Conservation (phyloP, 1,140 invertebrate genomes). For the Drosophila teissieri region DNA sequence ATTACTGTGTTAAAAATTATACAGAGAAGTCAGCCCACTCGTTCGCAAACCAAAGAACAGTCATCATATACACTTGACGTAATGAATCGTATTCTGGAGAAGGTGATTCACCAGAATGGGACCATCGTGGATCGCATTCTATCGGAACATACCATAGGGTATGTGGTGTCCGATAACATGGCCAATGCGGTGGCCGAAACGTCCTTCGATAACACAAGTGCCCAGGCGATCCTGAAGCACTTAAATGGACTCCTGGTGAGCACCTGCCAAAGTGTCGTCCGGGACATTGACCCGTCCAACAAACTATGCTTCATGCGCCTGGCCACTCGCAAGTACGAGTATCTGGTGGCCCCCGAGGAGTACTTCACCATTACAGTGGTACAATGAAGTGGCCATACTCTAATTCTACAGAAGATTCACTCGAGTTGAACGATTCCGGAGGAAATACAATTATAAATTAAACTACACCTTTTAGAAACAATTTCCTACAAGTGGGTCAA, state of each 20-base stretch:
- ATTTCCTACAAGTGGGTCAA: neutral
- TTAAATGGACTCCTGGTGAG: conserved; percentile 48
- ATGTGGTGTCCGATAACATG: conserved; percentile 67
- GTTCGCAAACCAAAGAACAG: neutral
- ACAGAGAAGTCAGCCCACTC: neutral
- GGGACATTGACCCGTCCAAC: conserved; percentile 73
- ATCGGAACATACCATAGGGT: conserved; percentile 61
- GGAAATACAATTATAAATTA: neutral
- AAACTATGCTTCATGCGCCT: conserved; percentile 65
- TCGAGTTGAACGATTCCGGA: neutral
- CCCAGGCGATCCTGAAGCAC: conserved; percentile 72
- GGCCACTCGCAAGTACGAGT: conserved; percentile 74
- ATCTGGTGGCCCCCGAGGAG: conserved; percentile 74
- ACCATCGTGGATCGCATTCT: conserved; percentile 67
- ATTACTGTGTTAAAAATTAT: neutral
- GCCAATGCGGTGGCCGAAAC: conserved; percentile 58
- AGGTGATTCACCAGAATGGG: conserved; percentile 51
- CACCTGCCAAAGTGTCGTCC: conserved; percentile 61
- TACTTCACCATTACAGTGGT: conserved; percentile 77
- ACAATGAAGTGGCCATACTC: conserved; percentile 39
- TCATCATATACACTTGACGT: too few relatives aligned
- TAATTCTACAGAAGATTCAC: neutral
- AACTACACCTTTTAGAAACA: conserved; percentile 15
- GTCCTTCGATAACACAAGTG: conserved; percentile 75
- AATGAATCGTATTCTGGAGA: conserved; percentile 68